Base-by-base conservation (phyloP, 2,113 vertebrate species). In the Notechis scutatus region DNA sequence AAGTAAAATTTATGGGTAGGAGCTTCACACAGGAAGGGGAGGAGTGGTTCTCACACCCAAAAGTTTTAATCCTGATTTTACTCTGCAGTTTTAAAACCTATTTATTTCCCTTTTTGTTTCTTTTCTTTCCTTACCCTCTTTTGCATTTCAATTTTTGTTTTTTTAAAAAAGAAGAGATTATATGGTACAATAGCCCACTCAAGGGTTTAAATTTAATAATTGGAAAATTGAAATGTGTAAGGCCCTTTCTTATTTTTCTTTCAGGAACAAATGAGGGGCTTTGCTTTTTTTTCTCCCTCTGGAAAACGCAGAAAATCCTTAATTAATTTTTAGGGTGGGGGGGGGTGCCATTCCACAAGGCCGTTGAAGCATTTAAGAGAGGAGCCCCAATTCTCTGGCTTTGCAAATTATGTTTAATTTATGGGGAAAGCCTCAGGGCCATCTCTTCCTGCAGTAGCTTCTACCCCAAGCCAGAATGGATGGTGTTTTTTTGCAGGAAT, bases 301-400 rank as follows among this genome's bases (percentile, higher is more conserved):
- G 93, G 93, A 94, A 95, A 97, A 95, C 10, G 93, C 94, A 96
- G 94, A 59, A 64, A 87, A 92, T 93, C 9, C 92, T 92, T 93
- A 87, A 54, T 69, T 93, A 91, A 92, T 24, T 93, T 92, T 52
- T 93, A 94, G 52, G 1, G 21, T 4, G 29, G 0, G 59, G 5
- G 90, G 90, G 42, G 90, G 61, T 4, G 5, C 24, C 11, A 54
- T 89, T 94, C 93, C 81, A 39, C 20, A 86, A 7, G 92, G 90
- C 91, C 56, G 64, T 26, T n/a, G 34, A 21, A 93, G 90, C 21
- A 39, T 74, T 74, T 34, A 7, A 34, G 64, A 74, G n/a, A 34
- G n/a, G 29, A 34, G n/a, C 14, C 64, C 11, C 64, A 69, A 34
- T n/a, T n/a, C 26, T 26, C 26, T 64, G 10, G 26, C 61, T n/a